These are phyloP conservation scores for Halcyon senegalensis DNA, from an alignment of 2,113 vertebrate species.

Conservation along the genomic window DNA sequence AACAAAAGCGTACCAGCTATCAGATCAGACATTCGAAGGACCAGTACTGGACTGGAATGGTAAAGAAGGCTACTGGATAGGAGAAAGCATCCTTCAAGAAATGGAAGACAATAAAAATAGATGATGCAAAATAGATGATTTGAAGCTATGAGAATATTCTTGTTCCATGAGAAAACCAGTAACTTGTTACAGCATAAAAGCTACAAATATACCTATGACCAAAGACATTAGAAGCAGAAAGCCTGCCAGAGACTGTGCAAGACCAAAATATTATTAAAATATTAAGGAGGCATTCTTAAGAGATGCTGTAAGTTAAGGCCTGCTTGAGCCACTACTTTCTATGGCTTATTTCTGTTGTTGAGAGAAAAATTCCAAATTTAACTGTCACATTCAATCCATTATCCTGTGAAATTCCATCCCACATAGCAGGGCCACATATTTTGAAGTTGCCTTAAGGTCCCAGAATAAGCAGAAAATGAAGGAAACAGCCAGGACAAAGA, in stretches of 20 bases:
- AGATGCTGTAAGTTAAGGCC: neutral
- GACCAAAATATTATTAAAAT: neutral
- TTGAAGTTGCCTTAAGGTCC: neutral
- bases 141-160: neutral
- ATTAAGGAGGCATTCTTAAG: neutral
- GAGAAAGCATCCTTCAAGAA: neutral
- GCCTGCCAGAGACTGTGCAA: neutral
- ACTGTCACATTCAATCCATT: conserved; percentile 5
- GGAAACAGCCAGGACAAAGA: neutral
- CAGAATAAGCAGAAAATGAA: conserved; percentile 31
- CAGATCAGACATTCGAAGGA: neutral
- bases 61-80: neutral
- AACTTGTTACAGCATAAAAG: neutral
- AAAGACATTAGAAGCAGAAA: neutral
- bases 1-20: neutral
- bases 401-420: conserved; percentile 8
- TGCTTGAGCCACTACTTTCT: neutral
- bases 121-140: neutral
- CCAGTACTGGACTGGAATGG: no score
- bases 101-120: neutral
- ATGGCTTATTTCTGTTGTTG: neutral
- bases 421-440: neutral
- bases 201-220: neutral
- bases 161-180: neutral
- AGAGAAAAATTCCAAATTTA: neutral